These are phyloP conservation scores for Physella acuta DNA, from an alignment of 1,140 invertebrate genomes.

Conservation along the genomic window DNA sequence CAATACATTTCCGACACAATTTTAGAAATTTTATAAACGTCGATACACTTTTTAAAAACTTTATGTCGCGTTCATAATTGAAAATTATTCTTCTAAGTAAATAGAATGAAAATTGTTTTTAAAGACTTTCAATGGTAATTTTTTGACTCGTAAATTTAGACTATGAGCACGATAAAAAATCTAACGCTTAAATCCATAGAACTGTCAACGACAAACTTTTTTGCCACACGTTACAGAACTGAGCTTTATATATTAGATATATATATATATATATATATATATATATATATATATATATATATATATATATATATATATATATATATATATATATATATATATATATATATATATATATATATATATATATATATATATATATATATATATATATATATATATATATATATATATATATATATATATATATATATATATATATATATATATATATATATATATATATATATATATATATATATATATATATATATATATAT, in stretches of 20 bases:
- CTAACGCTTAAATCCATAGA: too few species aligned
- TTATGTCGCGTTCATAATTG: too few species aligned
- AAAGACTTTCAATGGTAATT: too few species aligned
- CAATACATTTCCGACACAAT: too few species aligned
- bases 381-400: not conserved
- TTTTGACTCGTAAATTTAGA: too few species aligned
- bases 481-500: not conserved
- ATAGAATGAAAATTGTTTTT: too few species aligned
- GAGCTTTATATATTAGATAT: not conserved
- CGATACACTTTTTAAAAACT: too few species aligned
- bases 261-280: not conserved
- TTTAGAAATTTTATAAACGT: too few species aligned
- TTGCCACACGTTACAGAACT: too few species aligned
- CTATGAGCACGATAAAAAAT: too few species aligned
- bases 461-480: not conserved
- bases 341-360: conserved; percentile 1
- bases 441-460: not conserved
- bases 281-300: conserved; percentile 10
- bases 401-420: not conserved
- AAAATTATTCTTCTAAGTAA: too few species aligned
- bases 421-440: not conserved
- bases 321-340: not conserved
- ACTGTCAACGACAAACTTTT: too few species aligned
- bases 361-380: not conserved
- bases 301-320: conserved; percentile 1